A percentile compares a stretch with the other conserved stretches of the same genome.
Conservation (phyloP, 2,113 vertebrate species). For the Mormyrus iriodes region DNA sequence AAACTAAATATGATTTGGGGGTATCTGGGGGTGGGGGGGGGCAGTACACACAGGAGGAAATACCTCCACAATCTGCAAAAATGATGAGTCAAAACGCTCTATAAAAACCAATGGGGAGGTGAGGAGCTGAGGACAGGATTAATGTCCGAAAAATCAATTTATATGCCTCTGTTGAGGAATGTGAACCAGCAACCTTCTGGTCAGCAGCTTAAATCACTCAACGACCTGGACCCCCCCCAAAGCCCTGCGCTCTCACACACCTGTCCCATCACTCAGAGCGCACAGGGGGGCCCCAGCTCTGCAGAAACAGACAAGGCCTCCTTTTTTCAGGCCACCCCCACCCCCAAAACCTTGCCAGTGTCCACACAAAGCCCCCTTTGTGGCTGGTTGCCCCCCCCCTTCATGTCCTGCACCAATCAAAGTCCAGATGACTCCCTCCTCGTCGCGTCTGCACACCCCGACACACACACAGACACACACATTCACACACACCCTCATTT, state of each 20-base stretch:
- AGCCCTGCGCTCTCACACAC: conserved; percentile 30
- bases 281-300: conserved; percentile 5
- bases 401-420: neutral
- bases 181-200: neutral
- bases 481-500: neutral
- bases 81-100: neutral
- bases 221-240: neutral
- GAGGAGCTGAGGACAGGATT: neutral
- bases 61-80: neutral
- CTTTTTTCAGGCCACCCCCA: conserved; percentile 41
- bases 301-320: conserved; percentile 34
- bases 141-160: neutral
- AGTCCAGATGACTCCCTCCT: neutral
- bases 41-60: neutral
- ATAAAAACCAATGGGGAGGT: neutral
- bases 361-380: conserved; percentile 57
- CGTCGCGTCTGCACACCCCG: neutral
- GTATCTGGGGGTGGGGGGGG: neutral
- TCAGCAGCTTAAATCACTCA: neutral
- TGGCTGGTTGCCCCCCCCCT: conserved; percentile 32
- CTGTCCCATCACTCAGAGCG: conserved; percentile 51
- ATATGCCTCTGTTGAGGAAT: neutral
- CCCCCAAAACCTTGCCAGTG: conserved; percentile 49
- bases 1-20: neutral
- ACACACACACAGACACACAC: neutral